Evolutionary conservation across 2,888 invertebrate genomes (phyloP).

Genomic region (Incurvaria masculella): DNA sequence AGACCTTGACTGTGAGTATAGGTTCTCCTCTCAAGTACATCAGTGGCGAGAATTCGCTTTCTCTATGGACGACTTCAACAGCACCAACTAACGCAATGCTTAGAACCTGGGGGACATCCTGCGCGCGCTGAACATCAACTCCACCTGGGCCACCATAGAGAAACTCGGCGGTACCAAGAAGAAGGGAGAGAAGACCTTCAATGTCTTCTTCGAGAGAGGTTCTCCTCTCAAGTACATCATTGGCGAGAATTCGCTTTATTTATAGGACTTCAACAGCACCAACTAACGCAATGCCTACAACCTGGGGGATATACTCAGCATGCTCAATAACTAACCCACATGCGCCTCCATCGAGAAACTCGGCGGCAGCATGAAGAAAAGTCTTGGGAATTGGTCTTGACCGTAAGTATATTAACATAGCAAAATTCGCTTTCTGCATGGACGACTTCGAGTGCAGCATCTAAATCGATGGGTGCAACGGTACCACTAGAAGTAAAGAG

Average conservation of each 20-base stretch:
- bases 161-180: conserved; percentile 97
- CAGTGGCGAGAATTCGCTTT: no score
- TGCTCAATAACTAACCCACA: conserved; percentile 95
- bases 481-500: no score
- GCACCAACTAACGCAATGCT: conserved; percentile 89
- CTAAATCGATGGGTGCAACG: conserved; percentile 88
- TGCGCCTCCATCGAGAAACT: conserved; percentile 89
- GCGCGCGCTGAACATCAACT: conserved; percentile 93
- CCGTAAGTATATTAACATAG: conserved; percentile 49
- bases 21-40: no score
- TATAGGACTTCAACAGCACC: conserved; percentile 88
- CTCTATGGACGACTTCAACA: conserved; percentile 92
- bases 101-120: conserved; percentile 92
- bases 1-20: conserved; percentile 68
- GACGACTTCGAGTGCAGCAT: conserved; percentile 90
- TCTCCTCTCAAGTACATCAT: no score
- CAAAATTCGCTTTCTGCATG: conserved; percentile 94
- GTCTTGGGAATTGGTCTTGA: conserved; percentile 94
- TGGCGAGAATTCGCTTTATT: conserved; percentile 95
- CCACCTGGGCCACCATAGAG: conserved; percentile 88
- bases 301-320: conserved; percentile 92
- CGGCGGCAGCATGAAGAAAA: conserved; percentile 96
- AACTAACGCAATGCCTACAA: conserved; percentile 91
- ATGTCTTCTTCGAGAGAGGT: conserved; percentile 49
- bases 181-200: conserved; percentile 94